Conservation (phyloP, 2,113 vertebrate genomes). For the Misgurnus anguillicaudatus region DNA sequence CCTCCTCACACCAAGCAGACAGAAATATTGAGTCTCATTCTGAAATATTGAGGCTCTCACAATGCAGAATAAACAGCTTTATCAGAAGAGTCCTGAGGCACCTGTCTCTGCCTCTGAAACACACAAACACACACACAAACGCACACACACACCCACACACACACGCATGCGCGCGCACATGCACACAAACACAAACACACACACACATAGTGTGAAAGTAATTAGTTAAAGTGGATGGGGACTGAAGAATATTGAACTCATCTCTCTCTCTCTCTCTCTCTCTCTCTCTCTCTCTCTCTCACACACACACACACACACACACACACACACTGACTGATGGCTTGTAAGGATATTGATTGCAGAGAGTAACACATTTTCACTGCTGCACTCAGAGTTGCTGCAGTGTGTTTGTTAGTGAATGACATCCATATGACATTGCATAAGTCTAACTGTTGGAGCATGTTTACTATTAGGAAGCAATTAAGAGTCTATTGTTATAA, state of each 20-base stretch:
- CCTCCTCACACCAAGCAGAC: too few relatives aligned
- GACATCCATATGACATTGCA: slow-evolving; percentile 4
- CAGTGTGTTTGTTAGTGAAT: slow-evolving; percentile 9
- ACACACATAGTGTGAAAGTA: slow-evolving; percentile 20
- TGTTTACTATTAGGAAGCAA: background rate
- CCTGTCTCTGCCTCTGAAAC: slow-evolving; percentile 17
- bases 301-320: background rate
- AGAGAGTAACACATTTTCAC: slow-evolving; percentile 32
- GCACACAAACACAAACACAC: slow-evolving; percentile 7
- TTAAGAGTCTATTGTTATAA: background rate
- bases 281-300: background rate
- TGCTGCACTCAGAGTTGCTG: slow-evolving; percentile 22
- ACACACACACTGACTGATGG: slow-evolving; percentile 31
- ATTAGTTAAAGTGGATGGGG: slow-evolving; percentile 32
- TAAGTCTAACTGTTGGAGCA: background rate
- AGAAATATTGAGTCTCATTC: too few relatives aligned
- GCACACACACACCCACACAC: background rate
- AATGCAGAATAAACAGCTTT: slow-evolving; percentile 25
- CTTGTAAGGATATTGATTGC: slow-evolving; percentile 33
- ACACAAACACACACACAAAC: background rate
- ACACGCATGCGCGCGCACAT: background rate
- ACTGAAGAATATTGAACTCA: slow-evolving; percentile 29
- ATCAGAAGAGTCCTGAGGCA: slow-evolving; percentile 26
- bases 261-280: slow-evolving; percentile 1
- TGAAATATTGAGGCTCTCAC: slow-evolving; percentile 16